These are phyloP conservation scores for Plagiodera versicolora DNA, from an alignment of 2,888 invertebrate species.

Conservation along the genomic window DNA sequence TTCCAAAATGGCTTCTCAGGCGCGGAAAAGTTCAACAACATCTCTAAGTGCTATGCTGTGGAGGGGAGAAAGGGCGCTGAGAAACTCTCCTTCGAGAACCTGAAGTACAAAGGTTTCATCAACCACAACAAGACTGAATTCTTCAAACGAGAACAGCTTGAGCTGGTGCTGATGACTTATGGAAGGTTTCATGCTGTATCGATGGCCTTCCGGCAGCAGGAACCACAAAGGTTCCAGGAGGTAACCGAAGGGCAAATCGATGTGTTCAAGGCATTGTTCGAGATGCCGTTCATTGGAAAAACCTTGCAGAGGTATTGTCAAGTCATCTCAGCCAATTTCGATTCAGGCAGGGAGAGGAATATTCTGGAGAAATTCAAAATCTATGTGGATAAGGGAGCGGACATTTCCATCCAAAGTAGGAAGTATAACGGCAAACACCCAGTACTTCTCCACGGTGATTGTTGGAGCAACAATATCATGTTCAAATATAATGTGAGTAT, in stretches of 20 bases:
- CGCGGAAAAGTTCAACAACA: not conserved
- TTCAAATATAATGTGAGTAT: slow-evolving; percentile 40
- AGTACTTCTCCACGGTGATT: slow-evolving; percentile 42
- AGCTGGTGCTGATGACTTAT: slow-evolving; percentile 29
- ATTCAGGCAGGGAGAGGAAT: not conserved
- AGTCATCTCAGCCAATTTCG: not conserved
- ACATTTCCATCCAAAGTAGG: not conserved
- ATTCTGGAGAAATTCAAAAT: not conserved
- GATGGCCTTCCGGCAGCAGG: slow-evolving; percentile 28
- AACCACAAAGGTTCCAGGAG: slow-evolving; percentile 23
- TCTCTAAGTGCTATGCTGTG: slow-evolving; percentile 17
- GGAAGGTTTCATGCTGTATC: slow-evolving; percentile 35
- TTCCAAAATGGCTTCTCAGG: slow-evolving; percentile 8
- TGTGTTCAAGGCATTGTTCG: not conserved
- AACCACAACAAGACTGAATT: slow-evolving; percentile 16
- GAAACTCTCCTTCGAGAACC: slow-evolving; percentile 28
- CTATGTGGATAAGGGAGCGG: not conserved
- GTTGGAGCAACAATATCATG: slow-evolving; percentile 42
- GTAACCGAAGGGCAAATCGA: not conserved
- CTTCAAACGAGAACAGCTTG: slow-evolving; percentile 30
- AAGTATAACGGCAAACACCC: slow-evolving; percentile 16
- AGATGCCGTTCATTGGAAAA: not conserved
- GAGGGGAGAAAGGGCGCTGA: slow-evolving; percentile 16
- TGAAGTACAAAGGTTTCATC: slow-evolving; percentile 20
- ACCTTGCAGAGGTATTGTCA: not conserved